phyloP scores from a whole-genome alignment of 2,888 invertebrate species.

The Gerosis bhagava region DNA sequence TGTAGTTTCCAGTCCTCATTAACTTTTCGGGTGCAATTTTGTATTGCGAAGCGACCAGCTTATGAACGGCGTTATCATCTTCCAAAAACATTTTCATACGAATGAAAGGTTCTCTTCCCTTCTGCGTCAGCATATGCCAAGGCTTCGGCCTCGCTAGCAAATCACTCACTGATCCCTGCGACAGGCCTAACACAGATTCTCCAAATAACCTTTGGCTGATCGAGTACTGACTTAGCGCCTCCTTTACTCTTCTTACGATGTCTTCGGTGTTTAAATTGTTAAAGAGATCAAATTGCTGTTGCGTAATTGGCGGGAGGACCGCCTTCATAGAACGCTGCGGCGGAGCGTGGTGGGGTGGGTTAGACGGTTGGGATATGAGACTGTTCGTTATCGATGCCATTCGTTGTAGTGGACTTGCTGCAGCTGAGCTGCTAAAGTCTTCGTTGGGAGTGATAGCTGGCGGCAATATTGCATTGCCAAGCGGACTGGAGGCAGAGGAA shows the following conservation, averaged over 20 bases:
- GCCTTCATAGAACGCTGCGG: conserved; percentile 96
- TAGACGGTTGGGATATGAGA: conserved; percentile 94
- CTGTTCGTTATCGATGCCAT: conserved; percentile 99
- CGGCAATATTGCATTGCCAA: conserved; percentile 93
- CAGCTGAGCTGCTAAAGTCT: conserved; percentile 90
- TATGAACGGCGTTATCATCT: conserved; percentile 97
- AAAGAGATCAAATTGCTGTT: conserved; percentile 99
- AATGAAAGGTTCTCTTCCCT: conserved; percentile 98
- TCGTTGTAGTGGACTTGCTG: conserved; percentile 96
- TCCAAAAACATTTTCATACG: conserved; percentile 99
- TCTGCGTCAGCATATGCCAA: conserved; percentile 99
- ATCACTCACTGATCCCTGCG: conserved; percentile 98
- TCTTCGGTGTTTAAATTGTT: conserved; percentile 99
- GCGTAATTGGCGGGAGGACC: conserved; percentile 98
- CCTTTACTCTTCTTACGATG: conserved; percentile 97
- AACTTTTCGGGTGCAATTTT: conserved; percentile 98
- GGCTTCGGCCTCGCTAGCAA: conserved; percentile 98
- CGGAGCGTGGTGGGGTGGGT: conserved; percentile 92
- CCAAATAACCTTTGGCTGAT: conserved; percentile 99
- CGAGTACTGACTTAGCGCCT: conserved; percentile 96
- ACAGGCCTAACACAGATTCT: conserved; percentile 97
- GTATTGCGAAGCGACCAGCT: conserved; percentile 97
- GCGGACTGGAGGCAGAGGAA: conserved; percentile 91
- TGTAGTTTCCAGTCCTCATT: conserved; percentile 97
- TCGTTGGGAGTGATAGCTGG: conserved; percentile 92